Conservation (phyloP, 2,888 invertebrate species). For the Crematogaster levior region DNA sequence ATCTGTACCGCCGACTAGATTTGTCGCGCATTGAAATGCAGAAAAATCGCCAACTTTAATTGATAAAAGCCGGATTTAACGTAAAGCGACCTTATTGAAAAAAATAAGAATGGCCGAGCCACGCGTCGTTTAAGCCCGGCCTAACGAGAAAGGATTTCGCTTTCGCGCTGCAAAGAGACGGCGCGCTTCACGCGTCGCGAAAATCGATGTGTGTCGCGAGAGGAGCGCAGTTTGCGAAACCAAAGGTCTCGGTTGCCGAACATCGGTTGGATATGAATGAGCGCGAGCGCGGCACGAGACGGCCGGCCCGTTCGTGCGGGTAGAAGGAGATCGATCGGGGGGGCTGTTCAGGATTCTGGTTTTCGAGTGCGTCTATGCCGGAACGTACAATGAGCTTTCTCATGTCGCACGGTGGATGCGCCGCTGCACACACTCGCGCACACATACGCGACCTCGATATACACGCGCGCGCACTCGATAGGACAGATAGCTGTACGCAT, state of each 20-base stretch:
- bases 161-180: slow-evolving; percentile 14
- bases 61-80: too few species aligned
- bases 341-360: slow-evolving; percentile 50
- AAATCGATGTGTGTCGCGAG: slow-evolving; percentile 4
- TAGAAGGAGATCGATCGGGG: slow-evolving; percentile 52
- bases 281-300: slow-evolving; percentile 23
- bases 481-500: slow-evolving; percentile 13
- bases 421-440: neutral
- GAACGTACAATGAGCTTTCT: slow-evolving; percentile 57
- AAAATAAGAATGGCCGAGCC: too few species aligned
- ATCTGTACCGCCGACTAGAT: too few species aligned
- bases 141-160: neutral
- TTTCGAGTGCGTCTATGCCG: slow-evolving; percentile 58
- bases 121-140: too few species aligned
- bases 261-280: slow-evolving; percentile 39
- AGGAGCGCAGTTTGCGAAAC: slow-evolving; percentile 17
- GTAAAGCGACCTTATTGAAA: too few species aligned
- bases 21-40: too few species aligned
- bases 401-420: slow-evolving; percentile 41
- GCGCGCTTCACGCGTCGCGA: neutral
- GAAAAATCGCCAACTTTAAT: too few species aligned
- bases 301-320: slow-evolving; percentile 33
- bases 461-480: neutral
- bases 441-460: slow-evolving; percentile 3
- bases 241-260: slow-evolving; percentile 14